These are phyloP conservation scores for Rotaria macrura DNA, from an alignment of 2,888 invertebrate species.

Conservation along the genomic window DNA sequence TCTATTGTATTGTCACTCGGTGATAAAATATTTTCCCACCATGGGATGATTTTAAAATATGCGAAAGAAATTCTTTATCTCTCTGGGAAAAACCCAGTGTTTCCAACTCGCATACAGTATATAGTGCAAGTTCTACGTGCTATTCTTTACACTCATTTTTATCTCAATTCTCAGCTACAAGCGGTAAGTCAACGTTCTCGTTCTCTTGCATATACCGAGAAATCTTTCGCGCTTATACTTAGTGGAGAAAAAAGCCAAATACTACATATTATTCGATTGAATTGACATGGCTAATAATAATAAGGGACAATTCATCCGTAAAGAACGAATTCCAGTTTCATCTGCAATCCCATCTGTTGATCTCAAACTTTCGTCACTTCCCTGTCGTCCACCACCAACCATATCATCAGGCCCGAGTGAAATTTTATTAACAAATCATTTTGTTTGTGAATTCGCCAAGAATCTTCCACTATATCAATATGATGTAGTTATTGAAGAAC, in stretches of 20 bases:
- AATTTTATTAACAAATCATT: not conserved
- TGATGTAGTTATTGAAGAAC: not conserved
- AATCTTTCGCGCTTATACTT: too few species aligned
- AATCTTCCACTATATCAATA: conserved; percentile 7
- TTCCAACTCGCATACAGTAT: too few species aligned
- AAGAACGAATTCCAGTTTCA: not conserved
- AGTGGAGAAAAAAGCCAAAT: not conserved
- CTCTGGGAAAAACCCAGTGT: too few species aligned
- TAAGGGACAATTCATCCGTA: not conserved
- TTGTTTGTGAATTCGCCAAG: not conserved
- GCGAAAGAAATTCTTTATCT: too few species aligned
- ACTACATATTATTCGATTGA: not conserved
- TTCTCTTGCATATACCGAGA: too few species aligned
- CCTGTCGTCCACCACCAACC: not conserved
- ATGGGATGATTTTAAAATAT: too few species aligned
- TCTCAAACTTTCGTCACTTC: not conserved
- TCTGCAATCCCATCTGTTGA: not conserved
- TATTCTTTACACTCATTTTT: too few species aligned
- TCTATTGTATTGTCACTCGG: too few species aligned
- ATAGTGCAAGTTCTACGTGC: too few species aligned
- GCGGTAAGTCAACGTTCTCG: too few species aligned
- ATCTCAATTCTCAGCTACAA: too few species aligned
- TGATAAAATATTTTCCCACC: too few species aligned
- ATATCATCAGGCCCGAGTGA: not conserved
- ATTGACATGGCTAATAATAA: not conserved